Conservation (phyloP, 1,140 invertebrate species). For the Musca domestica region DNA sequence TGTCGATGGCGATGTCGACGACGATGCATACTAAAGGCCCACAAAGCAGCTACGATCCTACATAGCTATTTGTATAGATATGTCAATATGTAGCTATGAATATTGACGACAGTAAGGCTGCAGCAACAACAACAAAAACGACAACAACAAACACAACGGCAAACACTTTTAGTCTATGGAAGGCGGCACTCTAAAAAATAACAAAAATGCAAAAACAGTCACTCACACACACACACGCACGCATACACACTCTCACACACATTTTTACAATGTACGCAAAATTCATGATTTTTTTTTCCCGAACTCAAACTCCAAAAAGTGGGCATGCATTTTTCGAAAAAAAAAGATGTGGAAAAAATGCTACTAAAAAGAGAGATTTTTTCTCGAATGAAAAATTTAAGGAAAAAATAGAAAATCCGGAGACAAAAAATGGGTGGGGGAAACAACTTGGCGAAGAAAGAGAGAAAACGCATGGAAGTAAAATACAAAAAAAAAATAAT, state of each 20-base stretch:
- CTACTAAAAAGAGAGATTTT: neutral
- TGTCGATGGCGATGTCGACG: neutral
- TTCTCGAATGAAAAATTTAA: slow-evolving; percentile 1
- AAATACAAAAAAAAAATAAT: neutral
- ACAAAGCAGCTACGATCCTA: no score
- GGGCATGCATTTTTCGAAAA: neutral
- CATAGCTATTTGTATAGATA: no score
- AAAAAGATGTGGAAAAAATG: neutral
- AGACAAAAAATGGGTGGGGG: neutral
- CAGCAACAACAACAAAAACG: slow-evolving; percentile 3
- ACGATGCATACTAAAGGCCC: neutral
- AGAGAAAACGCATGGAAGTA: neutral
- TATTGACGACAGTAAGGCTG: slow-evolving; percentile 2
- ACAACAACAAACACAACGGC: neutral
- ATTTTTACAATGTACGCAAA: no score
- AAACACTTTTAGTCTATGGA: neutral
- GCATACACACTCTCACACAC: no score
- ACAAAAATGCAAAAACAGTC: no score
- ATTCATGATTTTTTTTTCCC: no score
- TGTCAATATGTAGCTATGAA: no score
- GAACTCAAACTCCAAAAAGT: no score
- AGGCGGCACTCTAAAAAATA: slow-evolving; percentile 12
- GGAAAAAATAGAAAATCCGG: slow-evolving; percentile 14
- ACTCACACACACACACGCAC: no score
- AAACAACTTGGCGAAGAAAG: neutral